These are phyloP conservation scores for Coreoperca whiteheadi DNA, from an alignment of 2,113 vertebrate species.

Conservation along the genomic window DNA sequence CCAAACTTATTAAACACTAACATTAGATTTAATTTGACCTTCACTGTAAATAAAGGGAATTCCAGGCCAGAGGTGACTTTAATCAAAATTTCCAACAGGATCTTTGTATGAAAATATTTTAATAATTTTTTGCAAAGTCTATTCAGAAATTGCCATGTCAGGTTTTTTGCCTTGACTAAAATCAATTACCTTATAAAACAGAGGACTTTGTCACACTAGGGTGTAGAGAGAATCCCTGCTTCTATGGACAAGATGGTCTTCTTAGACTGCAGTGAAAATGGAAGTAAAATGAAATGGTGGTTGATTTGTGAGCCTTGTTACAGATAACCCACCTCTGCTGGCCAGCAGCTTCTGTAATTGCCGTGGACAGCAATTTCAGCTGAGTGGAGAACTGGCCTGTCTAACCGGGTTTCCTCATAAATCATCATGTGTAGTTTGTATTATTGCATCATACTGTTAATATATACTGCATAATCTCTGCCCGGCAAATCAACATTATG, in stretches of 20 bases:
- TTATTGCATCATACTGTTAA: constrained; percentile 11
- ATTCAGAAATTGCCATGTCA: constrained; percentile 19
- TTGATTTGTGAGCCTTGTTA: constrained; percentile 49
- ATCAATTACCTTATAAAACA: constrained; percentile 17
- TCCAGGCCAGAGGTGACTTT: neutral
- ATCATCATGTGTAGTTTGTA: constrained; percentile 11
- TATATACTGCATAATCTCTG: neutral
- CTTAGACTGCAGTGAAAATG: neutral
- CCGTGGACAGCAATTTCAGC: constrained; percentile 28
- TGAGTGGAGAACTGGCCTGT: constrained; percentile 27
- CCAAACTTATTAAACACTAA: constrained; percentile 33
- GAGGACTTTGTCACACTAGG: neutral
- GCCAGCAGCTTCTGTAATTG: constrained; percentile 22
- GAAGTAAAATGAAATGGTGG: constrained; percentile 18
- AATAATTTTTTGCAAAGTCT: neutral
- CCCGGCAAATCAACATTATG: neutral
- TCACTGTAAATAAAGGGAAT: neutral
- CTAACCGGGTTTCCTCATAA: constrained; percentile 21
- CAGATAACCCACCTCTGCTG: neutral
- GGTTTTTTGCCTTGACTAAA: neutral
- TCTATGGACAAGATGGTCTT: neutral
- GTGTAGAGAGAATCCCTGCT: constrained; percentile 4
- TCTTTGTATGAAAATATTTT: neutral
- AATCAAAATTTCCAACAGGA: neutral
- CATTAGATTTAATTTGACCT: constrained; percentile 17